A percentile compares a stretch with the other conserved stretches of the same genome.
Conservation (phyloP, 2,797 vertebrate species). For the Enteromius afrohamiltoni region DNA sequence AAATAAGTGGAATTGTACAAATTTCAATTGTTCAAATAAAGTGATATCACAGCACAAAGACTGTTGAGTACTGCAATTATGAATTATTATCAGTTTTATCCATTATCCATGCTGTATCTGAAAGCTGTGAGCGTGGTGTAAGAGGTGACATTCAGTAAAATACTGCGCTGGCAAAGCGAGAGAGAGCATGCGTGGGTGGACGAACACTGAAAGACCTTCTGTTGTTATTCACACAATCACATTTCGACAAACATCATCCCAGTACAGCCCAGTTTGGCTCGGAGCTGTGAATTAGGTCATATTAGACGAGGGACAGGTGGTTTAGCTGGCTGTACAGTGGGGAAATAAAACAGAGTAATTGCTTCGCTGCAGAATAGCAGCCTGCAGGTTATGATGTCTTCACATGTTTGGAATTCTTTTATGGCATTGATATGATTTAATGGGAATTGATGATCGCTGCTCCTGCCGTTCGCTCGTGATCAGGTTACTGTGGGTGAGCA, state of each 20-base stretch:
- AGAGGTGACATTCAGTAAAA: constrained; percentile 54
- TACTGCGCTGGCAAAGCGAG: constrained; percentile 28
- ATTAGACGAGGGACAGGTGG: constrained; percentile 39
- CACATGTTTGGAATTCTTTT: constrained; percentile 43
- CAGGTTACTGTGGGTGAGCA: neutral
- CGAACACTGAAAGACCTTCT: constrained; percentile 42
- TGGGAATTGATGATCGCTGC: constrained; percentile 15
- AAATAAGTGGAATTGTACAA: no score
- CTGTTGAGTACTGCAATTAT: neutral
- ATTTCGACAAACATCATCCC: constrained; percentile 42
- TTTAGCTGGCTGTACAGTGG: neutral
- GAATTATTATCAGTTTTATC: neutral
- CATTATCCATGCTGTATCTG: neutral
- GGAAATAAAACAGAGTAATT: constrained; percentile 33
- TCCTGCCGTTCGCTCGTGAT: constrained; percentile 1
- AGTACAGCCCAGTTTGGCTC: neutral
- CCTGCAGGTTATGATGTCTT: constrained; percentile 43
- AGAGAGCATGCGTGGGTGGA: constrained; percentile 46
- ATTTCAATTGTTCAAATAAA: no score
- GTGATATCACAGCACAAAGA: neutral
- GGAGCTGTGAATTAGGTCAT: constrained; percentile 22
- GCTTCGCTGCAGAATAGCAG: neutral
- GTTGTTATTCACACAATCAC: constrained; percentile 49
- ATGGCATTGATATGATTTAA: constrained; percentile 28
- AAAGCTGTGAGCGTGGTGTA: constrained; percentile 4